Evolutionary conservation across 2,797 vertebrate genomes (phyloP).

Genomic region (Gallinago stenura): DNA sequence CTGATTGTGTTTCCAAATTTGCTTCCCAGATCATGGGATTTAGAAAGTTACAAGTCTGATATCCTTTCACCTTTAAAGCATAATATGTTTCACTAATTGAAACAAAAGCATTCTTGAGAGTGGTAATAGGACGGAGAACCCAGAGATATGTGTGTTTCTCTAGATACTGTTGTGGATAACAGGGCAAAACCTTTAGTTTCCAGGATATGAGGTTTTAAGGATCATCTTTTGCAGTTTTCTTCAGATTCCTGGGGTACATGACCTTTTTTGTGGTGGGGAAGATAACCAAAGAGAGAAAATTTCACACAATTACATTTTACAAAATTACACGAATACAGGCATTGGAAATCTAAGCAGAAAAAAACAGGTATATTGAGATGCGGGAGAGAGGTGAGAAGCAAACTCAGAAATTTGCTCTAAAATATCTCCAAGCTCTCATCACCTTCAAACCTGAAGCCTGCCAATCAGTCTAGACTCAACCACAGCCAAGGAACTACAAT

Average conservation of each 20-base stretch:
- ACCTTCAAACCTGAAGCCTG: not conserved
- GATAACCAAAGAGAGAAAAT: not conserved
- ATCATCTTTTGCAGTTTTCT: not conserved
- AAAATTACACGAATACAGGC: not conserved
- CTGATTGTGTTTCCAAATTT: not conserved
- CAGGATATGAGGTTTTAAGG: not conserved
- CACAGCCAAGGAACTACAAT: not conserved
- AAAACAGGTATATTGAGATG: not conserved
- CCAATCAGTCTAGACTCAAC: not conserved
- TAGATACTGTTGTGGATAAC: accelerated
- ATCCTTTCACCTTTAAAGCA: not conserved
- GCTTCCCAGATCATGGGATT: not conserved
- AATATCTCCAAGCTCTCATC: not conserved
- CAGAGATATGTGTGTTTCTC: not conserved
- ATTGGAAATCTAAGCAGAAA: not conserved
- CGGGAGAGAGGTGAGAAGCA: not conserved
- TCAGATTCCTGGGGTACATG: not conserved
- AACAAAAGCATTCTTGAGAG: not conserved
- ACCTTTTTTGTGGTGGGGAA: accelerated
- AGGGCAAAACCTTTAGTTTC: not conserved
- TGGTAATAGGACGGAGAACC: not conserved
- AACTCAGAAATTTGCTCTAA: not conserved
- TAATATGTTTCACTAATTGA: not conserved
- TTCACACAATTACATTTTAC: not conserved
- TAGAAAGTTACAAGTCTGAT: not conserved